Evolutionary conservation across 2,113 vertebrate species (phyloP), one percentile per base, ranked within the genome.

Genomic region (Phalacrocorax aristotelis): DNA sequence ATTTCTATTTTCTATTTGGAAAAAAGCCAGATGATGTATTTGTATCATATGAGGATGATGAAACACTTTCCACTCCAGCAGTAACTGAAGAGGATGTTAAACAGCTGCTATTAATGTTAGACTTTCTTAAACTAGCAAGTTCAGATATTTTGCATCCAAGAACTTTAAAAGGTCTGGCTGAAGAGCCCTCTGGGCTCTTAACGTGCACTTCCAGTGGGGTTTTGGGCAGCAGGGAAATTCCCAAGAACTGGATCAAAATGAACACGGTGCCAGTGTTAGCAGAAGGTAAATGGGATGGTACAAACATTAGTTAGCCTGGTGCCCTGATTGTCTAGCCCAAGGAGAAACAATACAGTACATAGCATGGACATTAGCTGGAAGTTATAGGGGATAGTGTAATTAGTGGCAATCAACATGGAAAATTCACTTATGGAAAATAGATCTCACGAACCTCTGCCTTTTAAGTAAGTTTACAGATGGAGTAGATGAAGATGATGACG

Each of bases 41-140:
- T 95, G 77, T 96, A 61, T 96, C 96, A 69, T 89, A 94, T 95
- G 94, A 96, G 91, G 81, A 87, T 97, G 95, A 96, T 95, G 97
- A 95, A 95, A 95, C 87, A 80, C 83, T 96, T 97, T 94, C 96
- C 95, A 95, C 94, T 95, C 95, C 94, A 85, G 3, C 94, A 94
- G 96, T 87, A 95, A 96, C 81, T 6, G 84, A 89, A 52, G 93
- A 95, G 95, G 96, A 97, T 93, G 91, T 96, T 83, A 79, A 97
- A 92, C 97, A 97, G 95, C 93, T 97, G 96, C 96, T 97, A 72
- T 95, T 95, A 85, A 87, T 95, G 94, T 95, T 76, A 97, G 87
- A 87, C 89, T 66, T 92, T 91, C 89, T 94, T 84, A 89, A 93
- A 93, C 70, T n/a, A 95, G 87, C 93, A 87, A 93, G 40, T 95